Evolutionary conservation across 2,888 invertebrate genomes (phyloP), one percentile per base, ranked within the genome.

Genomic region (Coleophora deauratella): DNA sequence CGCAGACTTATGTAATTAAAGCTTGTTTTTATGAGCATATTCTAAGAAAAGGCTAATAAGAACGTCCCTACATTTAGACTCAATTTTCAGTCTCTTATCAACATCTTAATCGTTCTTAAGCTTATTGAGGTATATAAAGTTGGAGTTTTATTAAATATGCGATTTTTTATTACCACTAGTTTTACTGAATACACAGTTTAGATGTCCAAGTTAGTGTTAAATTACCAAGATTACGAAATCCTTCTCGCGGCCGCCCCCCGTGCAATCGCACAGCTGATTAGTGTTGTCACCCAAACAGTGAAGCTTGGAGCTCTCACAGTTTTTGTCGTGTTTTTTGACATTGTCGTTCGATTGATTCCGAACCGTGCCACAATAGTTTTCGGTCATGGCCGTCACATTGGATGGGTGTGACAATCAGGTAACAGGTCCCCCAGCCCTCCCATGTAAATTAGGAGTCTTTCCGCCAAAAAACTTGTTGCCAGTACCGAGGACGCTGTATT

Each of bases 301-400:
- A 59, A 60, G 65, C 63, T 54, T 62, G 63, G 66, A 63, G 60
- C 62, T 75, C 70, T 69, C 66, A 70, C 56, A 64, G 64, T 74
- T 80, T 80, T 78, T 80, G 54, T 70, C 14, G 42, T 51, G 57
- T 70, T 76, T 77, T 71, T 73, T 72, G 62, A 68, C 67, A 66
- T 70, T 71, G 69, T 58, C 52, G 60, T 58, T 67, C 68, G 66
- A 74, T 75, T 78, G 66, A 72, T 59, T 68, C 58, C 57, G 59
- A 70, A 70, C 69, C 63, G 68, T 62, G 64, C 68, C 65, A 75
- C 71, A 77, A 76, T 76, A 51, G 67, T 44, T 47, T 35, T 54
- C 55, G 67, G 75, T 77, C 78, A 79, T 66, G 79, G 76, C 65
- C 72, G 61, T 72, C 72, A 58, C 42, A 50, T 28, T 41, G 50